Base-by-base conservation (phyloP, 2,113 vertebrate genomes). In the Psittacara wagleri region DNA sequence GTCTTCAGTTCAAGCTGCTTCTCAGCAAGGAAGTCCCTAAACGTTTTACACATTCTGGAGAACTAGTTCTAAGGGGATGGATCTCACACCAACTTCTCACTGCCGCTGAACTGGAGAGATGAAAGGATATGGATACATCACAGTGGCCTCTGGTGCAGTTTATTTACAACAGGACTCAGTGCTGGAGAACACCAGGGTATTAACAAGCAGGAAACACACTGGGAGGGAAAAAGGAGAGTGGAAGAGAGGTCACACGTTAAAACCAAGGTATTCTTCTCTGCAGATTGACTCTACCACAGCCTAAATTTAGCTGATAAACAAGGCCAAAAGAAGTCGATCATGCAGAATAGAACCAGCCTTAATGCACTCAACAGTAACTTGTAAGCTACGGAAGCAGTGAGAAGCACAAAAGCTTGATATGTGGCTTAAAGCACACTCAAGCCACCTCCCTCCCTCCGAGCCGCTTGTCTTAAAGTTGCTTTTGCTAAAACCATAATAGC, bases 201-300 rank as follows among this genome's bases (percentile, higher is more conserved):
- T 98, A 98, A 98, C 98, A 98, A 93, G 97, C 97, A 96, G 98
- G 98, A 96, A 98, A 98, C 94, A 98, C 98, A 64, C 98, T 98
- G 92, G 67, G 86, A 33, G 81, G 54, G 37, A 55, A 74, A 86
- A 88, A 96, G 80, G 46, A 96, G 78, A 97, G 67, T 1, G 28
- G 55, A 77, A 90, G 83, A 87, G 91, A 76, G 82, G 73, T 31
- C 15, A 57, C 6, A 3, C 0, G 3, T 94, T 61, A 93, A 72
- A 66, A 59, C 51, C 27, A 35, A 83, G 52, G 25, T 23, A 37
- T 67, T 49, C 44, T 67, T 49, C 44, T 24, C 82, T 15, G 11
- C 29, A 67, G 39, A 7, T 19, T 35, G 33, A 59, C 11, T 35
- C 54, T 20, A 41, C 0, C 0, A 37, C 15, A 52, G 5, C 24